Evolutionary conservation across 2,797 vertebrate species (phyloP).

Genomic region (Zenarchopterus dispar): DNA sequence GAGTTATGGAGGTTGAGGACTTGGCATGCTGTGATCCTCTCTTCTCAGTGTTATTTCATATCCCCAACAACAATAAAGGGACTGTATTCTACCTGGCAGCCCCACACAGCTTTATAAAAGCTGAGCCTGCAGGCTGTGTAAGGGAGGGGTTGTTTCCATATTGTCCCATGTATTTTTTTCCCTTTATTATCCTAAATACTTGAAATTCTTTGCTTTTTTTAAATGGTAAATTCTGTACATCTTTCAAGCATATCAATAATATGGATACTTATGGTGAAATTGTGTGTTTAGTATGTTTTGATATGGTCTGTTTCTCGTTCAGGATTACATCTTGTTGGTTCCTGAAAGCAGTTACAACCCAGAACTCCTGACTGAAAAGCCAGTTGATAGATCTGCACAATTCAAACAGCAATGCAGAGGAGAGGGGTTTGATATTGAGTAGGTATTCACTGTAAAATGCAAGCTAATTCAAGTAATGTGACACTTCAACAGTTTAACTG

Average conservation of each 20-base stretch:
- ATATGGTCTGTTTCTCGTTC: slow-evolving; percentile 61
- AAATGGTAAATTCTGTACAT: no score
- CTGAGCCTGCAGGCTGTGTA: slow-evolving; percentile 20
- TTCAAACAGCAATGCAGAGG: slow-evolving; percentile 89
- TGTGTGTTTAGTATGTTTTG: slow-evolving; percentile 14
- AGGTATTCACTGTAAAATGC: slow-evolving; percentile 63
- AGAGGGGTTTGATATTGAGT: slow-evolving; percentile 91
- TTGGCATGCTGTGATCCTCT: slow-evolving; percentile 47
- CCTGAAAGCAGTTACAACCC: slow-evolving; percentile 85
- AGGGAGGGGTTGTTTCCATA: slow-evolving; percentile 15
- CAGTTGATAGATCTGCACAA: slow-evolving; percentile 87
- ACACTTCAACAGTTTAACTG: background rate
- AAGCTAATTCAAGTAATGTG: background rate
- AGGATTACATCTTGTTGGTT: slow-evolving; percentile 89
- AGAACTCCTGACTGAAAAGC: slow-evolving; percentile 84
- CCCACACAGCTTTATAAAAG: slow-evolving; percentile 47
- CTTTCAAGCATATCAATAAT: no score
- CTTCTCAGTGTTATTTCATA: slow-evolving; percentile 45
- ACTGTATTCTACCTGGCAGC: slow-evolving; percentile 65
- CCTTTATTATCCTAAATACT: background rate
- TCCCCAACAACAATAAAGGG: slow-evolving; percentile 62
- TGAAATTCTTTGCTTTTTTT: background rate
- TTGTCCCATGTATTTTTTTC: slow-evolving; percentile 27
- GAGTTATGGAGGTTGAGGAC: slow-evolving; percentile 31
- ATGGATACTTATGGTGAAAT: background rate